Base-by-base conservation (phyloP, 2,113 vertebrate genomes). In the Planiliza haematocheilus region DNA sequence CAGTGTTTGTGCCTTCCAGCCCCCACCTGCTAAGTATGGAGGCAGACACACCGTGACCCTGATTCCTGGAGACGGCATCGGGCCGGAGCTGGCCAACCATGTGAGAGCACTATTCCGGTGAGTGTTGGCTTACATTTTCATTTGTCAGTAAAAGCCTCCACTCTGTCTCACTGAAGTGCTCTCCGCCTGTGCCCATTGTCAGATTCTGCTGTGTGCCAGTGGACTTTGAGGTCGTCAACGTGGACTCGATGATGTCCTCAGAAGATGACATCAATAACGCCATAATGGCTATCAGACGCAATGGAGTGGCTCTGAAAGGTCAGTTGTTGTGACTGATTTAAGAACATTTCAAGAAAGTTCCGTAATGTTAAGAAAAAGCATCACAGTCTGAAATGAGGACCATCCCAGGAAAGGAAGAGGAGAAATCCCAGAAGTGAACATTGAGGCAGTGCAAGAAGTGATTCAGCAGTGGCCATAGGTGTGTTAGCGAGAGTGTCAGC, bases 231-330 rank as follows among this genome's bases (percentile, higher is more conserved):
- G 96, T 97, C 67, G 96, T 97, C 1, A 85, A 95, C 0, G 95
- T 97, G 69, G 94, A 94, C 70, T 96, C 97, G 0, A 93, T 89
- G 0, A 51, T 88, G 1, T 91, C 92, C 0, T 91, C 89, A 3
- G 91, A 94, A 69, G 93, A 94, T 1, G 95, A 97, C 51, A 95
- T 98, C 59, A 90, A 93, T 9, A 95, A 96, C 7, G 96, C 96
- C 61, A 95, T 98, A 77, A 98, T 94, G 66, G 97, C 97, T 81
- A 97, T 97, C 85, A 94, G 95, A 8, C 94, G 97, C 9, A 98
- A 98, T 80, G 94, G 97, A 3, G 95, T 98, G 51, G 96, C 96
- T 20, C 93, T 98, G 16, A 98, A 97, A 81, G 97, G 97, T 97
- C 42, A 83, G 70, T 42, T 7, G 36, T 18, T 30, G 24, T 30